Conservation (phyloP, 2,113 vertebrate genomes). For the Cyanocitta stelleri region DNA sequence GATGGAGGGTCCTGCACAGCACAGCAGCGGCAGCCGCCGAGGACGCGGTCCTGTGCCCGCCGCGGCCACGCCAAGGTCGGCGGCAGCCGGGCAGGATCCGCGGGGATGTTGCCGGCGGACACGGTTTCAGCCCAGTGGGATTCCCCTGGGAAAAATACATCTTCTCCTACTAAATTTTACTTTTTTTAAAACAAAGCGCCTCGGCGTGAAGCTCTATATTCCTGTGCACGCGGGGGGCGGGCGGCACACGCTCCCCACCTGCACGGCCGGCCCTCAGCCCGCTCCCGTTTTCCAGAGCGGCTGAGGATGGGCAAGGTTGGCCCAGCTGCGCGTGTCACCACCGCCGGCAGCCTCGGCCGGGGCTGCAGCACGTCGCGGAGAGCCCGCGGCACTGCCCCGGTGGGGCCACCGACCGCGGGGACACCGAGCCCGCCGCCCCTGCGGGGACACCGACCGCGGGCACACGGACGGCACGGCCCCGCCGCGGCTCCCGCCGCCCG, state of each 20-base stretch:
- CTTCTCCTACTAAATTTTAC: background rate
- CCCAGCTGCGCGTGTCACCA: background rate
- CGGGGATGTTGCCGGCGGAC: background rate
- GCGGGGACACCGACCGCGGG: background rate
- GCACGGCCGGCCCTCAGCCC: background rate
- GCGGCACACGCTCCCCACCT: background rate
- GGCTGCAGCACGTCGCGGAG: background rate
- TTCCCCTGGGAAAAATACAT: background rate
- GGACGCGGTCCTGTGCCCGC: background rate
- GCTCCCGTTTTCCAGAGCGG: background rate
- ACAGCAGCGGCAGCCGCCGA: background rate
- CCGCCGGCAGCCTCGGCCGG: background rate
- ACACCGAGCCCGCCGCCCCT: background rate
- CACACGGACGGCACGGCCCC: background rate
- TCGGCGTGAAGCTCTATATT: background rate
- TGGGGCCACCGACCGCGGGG: background rate
- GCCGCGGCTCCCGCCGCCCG: slow-evolving; percentile 1
- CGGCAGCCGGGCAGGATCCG: background rate
- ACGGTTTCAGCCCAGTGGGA: background rate
- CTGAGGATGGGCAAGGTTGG: background rate
- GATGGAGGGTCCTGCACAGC: background rate
- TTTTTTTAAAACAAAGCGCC: background rate
- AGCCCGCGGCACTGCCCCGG: background rate
- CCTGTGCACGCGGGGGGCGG: background rate
- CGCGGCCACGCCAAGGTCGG: background rate